These are phyloP conservation scores for Anomalospiza imberbis DNA, from an alignment of 2,797 vertebrate genomes.

Conservation along the genomic window DNA sequence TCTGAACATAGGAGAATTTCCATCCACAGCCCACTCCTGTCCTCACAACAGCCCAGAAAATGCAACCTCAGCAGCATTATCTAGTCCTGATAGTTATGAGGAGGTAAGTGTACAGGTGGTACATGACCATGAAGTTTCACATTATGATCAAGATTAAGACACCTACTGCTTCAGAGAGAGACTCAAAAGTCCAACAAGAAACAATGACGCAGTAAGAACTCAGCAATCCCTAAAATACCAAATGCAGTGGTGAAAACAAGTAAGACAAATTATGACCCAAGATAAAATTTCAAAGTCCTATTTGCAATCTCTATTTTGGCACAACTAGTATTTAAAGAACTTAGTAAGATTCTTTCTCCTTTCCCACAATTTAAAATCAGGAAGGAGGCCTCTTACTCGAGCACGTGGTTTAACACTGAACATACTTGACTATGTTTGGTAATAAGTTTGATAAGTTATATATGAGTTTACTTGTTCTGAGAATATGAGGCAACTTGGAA, in stretches of 20 bases:
- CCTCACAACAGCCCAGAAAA: background rate
- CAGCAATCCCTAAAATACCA: background rate
- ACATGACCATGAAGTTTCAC: background rate
- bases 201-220: background rate
- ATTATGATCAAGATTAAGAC: background rate
- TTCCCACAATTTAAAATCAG: background rate
- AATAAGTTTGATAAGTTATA: background rate
- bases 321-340: background rate
- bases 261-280: background rate
- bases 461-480: background rate
- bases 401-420: background rate
- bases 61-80: background rate
- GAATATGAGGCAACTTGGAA: background rate
- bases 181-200: background rate
- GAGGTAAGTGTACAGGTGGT: background rate
- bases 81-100: background rate
- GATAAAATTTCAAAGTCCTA: background rate
- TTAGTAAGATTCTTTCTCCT: background rate
- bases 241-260: background rate
- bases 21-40: background rate
- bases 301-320: background rate
- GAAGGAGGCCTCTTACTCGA: background rate
- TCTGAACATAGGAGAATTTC: background rate
- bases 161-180: background rate
- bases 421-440: background rate